Evolutionary conservation across 1,140 invertebrate genomes (phyloP).

Genomic region (Zaprionus capensis): DNA sequence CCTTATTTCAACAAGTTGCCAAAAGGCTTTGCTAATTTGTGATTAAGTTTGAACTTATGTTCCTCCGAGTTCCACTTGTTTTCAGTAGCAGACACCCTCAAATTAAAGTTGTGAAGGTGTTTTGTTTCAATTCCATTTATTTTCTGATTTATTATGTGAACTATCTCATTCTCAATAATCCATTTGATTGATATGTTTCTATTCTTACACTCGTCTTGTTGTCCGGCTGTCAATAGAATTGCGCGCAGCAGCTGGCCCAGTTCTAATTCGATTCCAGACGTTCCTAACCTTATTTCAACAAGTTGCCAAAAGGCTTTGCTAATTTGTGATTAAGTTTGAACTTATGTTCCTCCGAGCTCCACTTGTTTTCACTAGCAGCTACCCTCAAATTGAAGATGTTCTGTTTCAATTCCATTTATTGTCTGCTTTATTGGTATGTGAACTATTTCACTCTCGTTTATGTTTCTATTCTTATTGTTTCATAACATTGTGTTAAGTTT

Average conservation of each 20-base stretch:
- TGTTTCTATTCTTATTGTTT: not conserved
- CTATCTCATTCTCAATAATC: no score
- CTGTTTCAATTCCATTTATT: not conserved
- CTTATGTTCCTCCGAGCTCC: no score
- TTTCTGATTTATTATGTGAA: no score
- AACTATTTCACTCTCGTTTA: no score
- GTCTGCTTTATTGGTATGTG: no score
- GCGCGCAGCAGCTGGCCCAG: slow-evolving; percentile 33
- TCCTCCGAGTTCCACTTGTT: no score
- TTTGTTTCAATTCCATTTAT: not conserved
- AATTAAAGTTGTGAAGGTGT: no score
- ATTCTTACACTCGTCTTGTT: slow-evolving; percentile 43
- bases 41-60: not conserved
- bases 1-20: slow-evolving; percentile 6
- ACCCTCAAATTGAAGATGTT: no score
- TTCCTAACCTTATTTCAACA: slow-evolving; percentile 14
- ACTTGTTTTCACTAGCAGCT: no score
- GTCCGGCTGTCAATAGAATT: slow-evolving; percentile 48
- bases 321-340: not conserved
- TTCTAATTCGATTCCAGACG: slow-evolving; percentile 13
- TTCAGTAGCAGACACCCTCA: no score
- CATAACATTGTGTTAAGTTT: not conserved
- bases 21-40: not conserved
- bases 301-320: not conserved
- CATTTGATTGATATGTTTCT: not conserved